Conservation (phyloP, 2,888 invertebrate species). For the Sarcophaga variegata region DNA sequence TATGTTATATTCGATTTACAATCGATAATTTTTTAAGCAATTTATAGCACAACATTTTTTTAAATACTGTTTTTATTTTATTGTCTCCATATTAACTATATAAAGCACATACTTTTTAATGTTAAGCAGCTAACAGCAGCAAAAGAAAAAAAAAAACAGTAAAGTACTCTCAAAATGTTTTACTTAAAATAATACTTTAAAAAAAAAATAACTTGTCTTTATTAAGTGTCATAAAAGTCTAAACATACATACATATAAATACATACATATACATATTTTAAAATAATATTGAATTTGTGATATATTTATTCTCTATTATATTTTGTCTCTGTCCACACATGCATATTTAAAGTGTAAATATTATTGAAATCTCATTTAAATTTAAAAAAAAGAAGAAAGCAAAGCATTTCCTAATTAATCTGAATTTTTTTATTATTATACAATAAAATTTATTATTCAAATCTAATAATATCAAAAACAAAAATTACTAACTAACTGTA, state of each 20-base stretch:
- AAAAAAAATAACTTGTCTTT: not conserved
- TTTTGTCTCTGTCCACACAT: slow-evolving; percentile 19
- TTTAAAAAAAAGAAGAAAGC: not conserved
- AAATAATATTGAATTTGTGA: slow-evolving; percentile 53
- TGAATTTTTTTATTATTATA: not conserved
- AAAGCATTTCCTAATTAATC: slow-evolving; percentile 7
- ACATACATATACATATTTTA: not conserved
- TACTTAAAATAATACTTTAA: not conserved
- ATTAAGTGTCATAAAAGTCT: not conserved
- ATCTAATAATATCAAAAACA: not conserved
- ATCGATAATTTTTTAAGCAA: slow-evolving; percentile 42
- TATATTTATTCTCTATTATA: slow-evolving; percentile 28
- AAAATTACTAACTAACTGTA: not conserved
- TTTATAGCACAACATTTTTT: slow-evolving; percentile 61
- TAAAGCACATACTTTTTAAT: slow-evolving; percentile 30
- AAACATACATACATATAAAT: not conserved
- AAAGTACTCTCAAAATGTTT: not conserved
- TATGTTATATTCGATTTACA: slow-evolving; percentile 56
- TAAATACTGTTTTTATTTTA: not conserved
- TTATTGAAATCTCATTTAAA: slow-evolving; percentile 26
- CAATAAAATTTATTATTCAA: not conserved
- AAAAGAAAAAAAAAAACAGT: not conserved
- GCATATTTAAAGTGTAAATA: slow-evolving; percentile 45
- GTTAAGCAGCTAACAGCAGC: not conserved
- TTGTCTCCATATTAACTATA: slow-evolving; percentile 21